phyloP scores from a whole-genome alignment of 1,140 invertebrate genomes.

The Pygmarrhopalites habei region DNA sequence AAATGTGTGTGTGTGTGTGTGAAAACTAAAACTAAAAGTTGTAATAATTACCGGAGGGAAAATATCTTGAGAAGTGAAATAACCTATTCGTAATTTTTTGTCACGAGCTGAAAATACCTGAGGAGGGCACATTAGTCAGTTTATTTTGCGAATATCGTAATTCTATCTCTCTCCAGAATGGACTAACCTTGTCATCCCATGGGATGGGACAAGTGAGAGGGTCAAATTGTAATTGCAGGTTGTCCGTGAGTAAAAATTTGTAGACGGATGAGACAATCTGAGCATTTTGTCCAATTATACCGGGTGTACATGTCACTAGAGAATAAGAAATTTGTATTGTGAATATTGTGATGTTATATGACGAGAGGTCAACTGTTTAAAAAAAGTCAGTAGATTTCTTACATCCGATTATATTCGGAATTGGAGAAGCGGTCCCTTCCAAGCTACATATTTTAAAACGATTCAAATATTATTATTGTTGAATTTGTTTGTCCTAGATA shows the following conservation, averaged over 20 bases:
- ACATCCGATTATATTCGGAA: too few relatives aligned
- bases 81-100: too few relatives aligned
- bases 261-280: conserved; percentile 16
- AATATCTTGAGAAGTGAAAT: too few relatives aligned
- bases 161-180: too few relatives aligned
- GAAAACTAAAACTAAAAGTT: too few relatives aligned
- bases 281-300: conserved; percentile 12
- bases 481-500: background rate
- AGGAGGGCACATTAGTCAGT: too few relatives aligned
- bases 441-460: background rate
- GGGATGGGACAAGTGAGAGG: conserved; percentile 31
- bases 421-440: too few relatives aligned
- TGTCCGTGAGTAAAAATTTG: conserved; percentile 22
- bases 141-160: too few relatives aligned
- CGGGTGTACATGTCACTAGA: conserved; percentile 8
- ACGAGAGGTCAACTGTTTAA: background rate
- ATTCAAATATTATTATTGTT: background rate
- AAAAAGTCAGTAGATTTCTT: background rate
- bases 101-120: too few relatives aligned
- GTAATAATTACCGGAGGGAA: too few relatives aligned
- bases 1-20: too few relatives aligned
- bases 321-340: background rate
- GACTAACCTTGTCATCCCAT: conserved; percentile 32
- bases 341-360: background rate
- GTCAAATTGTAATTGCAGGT: conserved; percentile 25